Evolutionary conservation across 2,113 vertebrate species (phyloP).

Genomic region (Triplophysa tibetana): DNA sequence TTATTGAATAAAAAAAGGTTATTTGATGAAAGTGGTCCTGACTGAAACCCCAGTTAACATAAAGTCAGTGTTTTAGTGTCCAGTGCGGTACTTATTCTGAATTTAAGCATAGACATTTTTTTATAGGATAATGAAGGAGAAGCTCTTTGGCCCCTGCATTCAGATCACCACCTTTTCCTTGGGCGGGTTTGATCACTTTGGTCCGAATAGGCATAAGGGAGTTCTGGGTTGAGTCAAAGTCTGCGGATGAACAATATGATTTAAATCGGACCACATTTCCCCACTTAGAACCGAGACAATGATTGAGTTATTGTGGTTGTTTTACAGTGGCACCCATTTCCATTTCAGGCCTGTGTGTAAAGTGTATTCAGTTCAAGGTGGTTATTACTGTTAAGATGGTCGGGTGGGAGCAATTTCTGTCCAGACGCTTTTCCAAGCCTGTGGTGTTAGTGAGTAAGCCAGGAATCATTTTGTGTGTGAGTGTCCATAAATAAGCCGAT

Average conservation of each 20-base stretch:
- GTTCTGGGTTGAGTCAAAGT: constrained; percentile 14
- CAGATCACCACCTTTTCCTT: constrained; percentile 37
- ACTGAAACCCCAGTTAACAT: neutral
- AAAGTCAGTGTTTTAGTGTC: constrained; percentile 6
- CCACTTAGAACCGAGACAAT: neutral
- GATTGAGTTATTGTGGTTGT: constrained; percentile 24
- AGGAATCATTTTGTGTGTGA: constrained; percentile 17
- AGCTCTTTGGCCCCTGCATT: constrained; percentile 37
- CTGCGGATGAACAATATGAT: constrained; percentile 23
- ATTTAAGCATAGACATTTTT: constrained; percentile 40
- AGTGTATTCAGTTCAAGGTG: constrained; percentile 27
- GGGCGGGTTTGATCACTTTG: constrained; percentile 24
- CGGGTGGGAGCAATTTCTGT: constrained; percentile 32
- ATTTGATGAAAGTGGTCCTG: too few species aligned
- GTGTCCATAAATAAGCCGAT: constrained; percentile 48
- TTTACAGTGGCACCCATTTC: constrained; percentile 27
- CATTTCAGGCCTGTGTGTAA: constrained; percentile 35
- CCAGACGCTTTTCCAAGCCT: constrained; percentile 41
- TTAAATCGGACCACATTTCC: constrained; percentile 35
- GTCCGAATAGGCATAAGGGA: constrained; percentile 40
- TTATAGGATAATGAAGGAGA: constrained; percentile 49
- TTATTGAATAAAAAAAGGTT: too few species aligned
- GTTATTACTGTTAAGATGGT: constrained; percentile 44
- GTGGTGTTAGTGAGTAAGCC: constrained; percentile 46
- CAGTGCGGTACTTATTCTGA: constrained; percentile 11